These are phyloP conservation scores for Phyllotreta striolata DNA, from an alignment of 2,888 invertebrate species.

Conservation along the genomic window DNA sequence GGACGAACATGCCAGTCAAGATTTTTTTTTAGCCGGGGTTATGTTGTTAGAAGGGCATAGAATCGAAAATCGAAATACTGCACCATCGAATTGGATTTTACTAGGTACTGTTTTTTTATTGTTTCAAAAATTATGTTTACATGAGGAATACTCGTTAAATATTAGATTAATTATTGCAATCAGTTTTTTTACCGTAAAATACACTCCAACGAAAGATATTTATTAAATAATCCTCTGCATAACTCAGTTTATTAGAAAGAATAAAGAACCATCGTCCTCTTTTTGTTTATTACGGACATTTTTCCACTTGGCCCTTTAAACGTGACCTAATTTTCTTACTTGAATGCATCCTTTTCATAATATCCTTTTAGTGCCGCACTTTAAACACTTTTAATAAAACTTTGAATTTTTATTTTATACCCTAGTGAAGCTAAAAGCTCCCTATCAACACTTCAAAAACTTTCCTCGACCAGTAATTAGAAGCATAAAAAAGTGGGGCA, in stretches of 20 bases:
- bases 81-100: too few species aligned
- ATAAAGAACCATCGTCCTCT: neutral
- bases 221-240: neutral
- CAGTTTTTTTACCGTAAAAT: too few species aligned
- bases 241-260: constrained; percentile 7
- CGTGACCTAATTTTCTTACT: constrained; percentile 31
- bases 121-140: too few species aligned
- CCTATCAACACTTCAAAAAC: constrained; percentile 25
- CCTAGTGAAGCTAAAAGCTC: constrained; percentile 33
- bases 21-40: neutral
- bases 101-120: too few species aligned
- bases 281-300: constrained; percentile 19
- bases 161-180: too few species aligned
- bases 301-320: constrained; percentile 24
- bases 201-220: neutral
- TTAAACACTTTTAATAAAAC: constrained; percentile 37
- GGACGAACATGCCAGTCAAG: neutral
- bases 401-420: constrained; percentile 34
- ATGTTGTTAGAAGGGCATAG: too few species aligned
- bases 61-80: too few species aligned
- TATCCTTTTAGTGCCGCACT: constrained; percentile 29
- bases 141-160: too few species aligned
- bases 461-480: constrained; percentile 33
- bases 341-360: constrained; percentile 31
- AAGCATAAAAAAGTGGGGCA: constrained; percentile 21